These are phyloP conservation scores for Gadus macrocephalus DNA, from an alignment of 2,113 vertebrate genomes.

Conservation along the genomic window DNA sequence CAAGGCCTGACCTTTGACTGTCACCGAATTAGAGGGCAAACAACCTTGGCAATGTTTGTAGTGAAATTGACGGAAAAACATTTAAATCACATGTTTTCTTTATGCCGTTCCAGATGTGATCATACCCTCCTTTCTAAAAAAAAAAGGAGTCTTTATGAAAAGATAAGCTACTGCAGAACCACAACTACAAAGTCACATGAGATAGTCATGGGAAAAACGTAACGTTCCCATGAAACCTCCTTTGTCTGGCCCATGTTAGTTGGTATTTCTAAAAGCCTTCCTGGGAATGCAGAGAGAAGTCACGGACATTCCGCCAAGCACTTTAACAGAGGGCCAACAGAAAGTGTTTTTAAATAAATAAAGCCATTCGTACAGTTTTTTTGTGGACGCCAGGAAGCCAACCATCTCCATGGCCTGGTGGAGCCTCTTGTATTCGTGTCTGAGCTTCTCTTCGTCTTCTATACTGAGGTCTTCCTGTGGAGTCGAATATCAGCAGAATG, in stretches of 20 bases:
- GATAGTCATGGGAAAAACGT: too few species aligned
- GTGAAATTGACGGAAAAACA: too few species aligned
- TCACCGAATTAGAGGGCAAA: slow-evolving; percentile 20
- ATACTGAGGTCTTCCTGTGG: slow-evolving; percentile 80
- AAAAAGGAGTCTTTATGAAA: too few species aligned
- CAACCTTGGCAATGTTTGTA: slow-evolving; percentile 3
- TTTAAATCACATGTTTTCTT: neutral
- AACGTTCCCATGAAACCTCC: too few species aligned
- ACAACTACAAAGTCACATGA: too few species aligned
- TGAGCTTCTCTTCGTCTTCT: slow-evolving; percentile 81
- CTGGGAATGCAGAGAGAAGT: too few species aligned
- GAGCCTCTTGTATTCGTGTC: slow-evolving; percentile 85
- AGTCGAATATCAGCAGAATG: slow-evolving; percentile 4
- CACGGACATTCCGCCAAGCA: too few species aligned
- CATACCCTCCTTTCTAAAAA: neutral
- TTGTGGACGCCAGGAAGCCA: slow-evolving; percentile 91
- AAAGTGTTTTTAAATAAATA: neutral
- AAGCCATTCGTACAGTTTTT: slow-evolving; percentile 80
- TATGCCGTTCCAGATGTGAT: neutral
- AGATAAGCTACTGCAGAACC: too few species aligned
- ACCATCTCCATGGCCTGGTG: slow-evolving; percentile 99
- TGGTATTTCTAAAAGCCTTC: too few species aligned
- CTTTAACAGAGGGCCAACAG: too few species aligned
- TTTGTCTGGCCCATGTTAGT: too few species aligned
- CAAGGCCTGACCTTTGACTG: slow-evolving; percentile 51